Percentiles rank a stretch among this genome's conserved stretches.
Evolutionary conservation across 2,113 vertebrate species (phyloP).

Genomic region (Laticauda laticaudata): DNA sequence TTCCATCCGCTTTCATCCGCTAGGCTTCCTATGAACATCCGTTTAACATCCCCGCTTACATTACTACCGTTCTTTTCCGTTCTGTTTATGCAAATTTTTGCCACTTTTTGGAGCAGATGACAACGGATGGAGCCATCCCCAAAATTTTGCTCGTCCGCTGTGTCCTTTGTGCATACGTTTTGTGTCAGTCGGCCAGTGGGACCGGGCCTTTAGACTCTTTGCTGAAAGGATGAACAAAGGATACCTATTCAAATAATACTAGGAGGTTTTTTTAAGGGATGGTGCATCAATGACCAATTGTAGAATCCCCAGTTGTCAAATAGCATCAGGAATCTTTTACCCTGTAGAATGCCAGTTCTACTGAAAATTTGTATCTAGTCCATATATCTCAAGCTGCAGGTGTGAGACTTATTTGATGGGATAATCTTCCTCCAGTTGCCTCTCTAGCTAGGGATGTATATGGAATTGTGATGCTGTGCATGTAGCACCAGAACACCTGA

Average conservation of each 20-base stretch:
- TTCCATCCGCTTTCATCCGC: too few relatives aligned
- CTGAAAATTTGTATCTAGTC: neutral
- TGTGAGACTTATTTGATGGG: neutral
- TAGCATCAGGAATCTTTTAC: neutral
- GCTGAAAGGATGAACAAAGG: neutral
- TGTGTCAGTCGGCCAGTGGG: too few relatives aligned
- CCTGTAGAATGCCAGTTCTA: too few relatives aligned
- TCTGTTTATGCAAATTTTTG: too few relatives aligned
- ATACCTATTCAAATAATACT: neutral
- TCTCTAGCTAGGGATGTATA: neutral
- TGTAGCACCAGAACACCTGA: neutral
- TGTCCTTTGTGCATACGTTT: too few relatives aligned
- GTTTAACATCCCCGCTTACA: too few relatives aligned
- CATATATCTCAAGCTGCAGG: neutral
- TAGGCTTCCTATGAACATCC: too few relatives aligned
- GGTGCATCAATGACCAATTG: neutral
- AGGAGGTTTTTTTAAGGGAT: fast-evolving
- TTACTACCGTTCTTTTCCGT: too few relatives aligned
- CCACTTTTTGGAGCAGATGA: too few relatives aligned
- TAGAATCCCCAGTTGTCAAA: neutral
- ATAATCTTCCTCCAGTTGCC: neutral
- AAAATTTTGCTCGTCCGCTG: too few relatives aligned
- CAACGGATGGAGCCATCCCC: too few relatives aligned
- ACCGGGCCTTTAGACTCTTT: neutral
- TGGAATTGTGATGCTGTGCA: neutral